Conservation (phyloP, 1,140 invertebrate species). For the Asobara japonica region DNA sequence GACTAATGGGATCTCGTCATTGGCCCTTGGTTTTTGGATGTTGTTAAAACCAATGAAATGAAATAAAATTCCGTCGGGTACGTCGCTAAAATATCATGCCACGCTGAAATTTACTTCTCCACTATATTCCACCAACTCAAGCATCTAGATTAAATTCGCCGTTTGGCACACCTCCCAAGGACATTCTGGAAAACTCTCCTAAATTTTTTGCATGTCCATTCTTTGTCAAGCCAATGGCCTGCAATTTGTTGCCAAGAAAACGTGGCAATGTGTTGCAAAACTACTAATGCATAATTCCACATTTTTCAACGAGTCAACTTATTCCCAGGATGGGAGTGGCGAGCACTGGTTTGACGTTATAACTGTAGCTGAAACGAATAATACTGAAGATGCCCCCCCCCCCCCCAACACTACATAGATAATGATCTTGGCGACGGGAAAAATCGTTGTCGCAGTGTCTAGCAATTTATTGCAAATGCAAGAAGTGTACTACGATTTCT, state of each 20-base stretch:
- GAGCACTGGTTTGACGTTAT: neutral
- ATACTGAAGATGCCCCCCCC: slow-evolving; percentile 13
- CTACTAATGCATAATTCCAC: slow-evolving; percentile 11
- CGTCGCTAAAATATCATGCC: neutral
- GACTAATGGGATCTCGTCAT: too few species aligned
- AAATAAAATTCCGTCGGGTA: too few species aligned
- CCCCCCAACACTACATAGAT: slow-evolving; percentile 30
- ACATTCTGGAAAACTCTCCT: neutral
- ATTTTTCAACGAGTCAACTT: neutral
- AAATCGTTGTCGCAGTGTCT: slow-evolving; percentile 33
- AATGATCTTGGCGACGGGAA: slow-evolving; percentile 39
- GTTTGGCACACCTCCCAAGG: slow-evolving; percentile 3
- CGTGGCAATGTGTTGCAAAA: slow-evolving; percentile 11
- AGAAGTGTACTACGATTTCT: neutral
- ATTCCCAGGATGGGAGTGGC: neutral
- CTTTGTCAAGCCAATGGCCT: neutral
- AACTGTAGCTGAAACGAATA: slow-evolving; percentile 26
- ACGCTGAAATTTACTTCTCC: neutral
- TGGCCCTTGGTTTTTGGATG: too few species aligned
- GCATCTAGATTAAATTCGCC: neutral
- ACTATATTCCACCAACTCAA: neutral
- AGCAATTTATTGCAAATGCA: slow-evolving; percentile 16
- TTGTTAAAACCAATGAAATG: too few species aligned
- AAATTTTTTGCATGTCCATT: neutral
- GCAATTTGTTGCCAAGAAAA: slow-evolving; percentile 6